These are phyloP conservation scores for Lophius americanus DNA, from an alignment of 2,797 vertebrate genomes.

Conservation along the genomic window DNA sequence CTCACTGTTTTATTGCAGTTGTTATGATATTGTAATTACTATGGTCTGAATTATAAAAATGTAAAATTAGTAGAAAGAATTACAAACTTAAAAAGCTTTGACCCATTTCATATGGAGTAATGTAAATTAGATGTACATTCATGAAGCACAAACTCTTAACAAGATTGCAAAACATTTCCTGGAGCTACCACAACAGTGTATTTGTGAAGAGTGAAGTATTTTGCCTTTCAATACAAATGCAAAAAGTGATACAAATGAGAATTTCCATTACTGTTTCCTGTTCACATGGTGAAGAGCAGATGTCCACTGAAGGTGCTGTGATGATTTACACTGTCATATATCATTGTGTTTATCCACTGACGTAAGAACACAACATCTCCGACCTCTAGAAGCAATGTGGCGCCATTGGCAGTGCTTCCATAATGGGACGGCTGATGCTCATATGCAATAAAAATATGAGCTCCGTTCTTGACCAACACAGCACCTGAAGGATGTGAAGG, in stretches of 20 bases:
- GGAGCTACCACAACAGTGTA: too few relatives aligned
- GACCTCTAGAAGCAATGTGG: slow-evolving; percentile 48
- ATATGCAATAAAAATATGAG: slow-evolving; percentile 8
- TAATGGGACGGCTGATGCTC: rapidly evolving
- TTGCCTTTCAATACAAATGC: too few relatives aligned
- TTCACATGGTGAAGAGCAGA: slow-evolving; percentile 57
- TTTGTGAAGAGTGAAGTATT: too few relatives aligned
- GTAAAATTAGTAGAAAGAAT: too few relatives aligned
- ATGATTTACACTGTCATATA: not conserved
- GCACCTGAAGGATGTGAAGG: rapidly evolving
- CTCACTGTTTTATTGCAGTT: too few relatives aligned
- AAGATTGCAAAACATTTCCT: too few relatives aligned
- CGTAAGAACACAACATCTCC: slow-evolving; percentile 60
- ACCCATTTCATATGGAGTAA: too few relatives aligned
- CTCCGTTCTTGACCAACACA: slow-evolving; percentile 41
- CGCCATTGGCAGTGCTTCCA: slow-evolving; percentile 12
- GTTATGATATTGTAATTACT: too few relatives aligned
- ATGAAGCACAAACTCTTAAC: too few relatives aligned
- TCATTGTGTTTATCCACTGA: rapidly evolving
- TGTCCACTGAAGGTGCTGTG: slow-evolving; percentile 59
- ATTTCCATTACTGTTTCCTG: not conserved
- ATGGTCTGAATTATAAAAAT: not conserved
- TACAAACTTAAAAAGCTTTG: too few relatives aligned
- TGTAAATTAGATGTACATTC: too few relatives aligned
- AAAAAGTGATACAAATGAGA: too few relatives aligned